phyloP scores from a whole-genome alignment of 2,888 invertebrate genomes.

The Lingula anatina region DNA sequence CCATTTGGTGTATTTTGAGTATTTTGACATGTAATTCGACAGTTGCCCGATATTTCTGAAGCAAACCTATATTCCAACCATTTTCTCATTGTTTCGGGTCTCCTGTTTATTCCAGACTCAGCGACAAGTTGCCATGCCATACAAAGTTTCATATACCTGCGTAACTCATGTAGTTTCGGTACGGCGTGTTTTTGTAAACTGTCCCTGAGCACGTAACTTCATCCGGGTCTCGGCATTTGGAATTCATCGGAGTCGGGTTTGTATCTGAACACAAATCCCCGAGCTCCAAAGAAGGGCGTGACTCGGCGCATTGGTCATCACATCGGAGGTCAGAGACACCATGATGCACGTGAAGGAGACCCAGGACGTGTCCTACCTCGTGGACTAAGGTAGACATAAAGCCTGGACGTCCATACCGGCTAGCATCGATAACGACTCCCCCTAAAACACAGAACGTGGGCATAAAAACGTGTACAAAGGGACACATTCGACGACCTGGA shows the following conservation, averaged over 20 bases:
- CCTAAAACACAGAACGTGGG: too few species aligned
- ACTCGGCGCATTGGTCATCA: constrained; percentile 37
- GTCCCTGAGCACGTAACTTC: constrained; percentile 20
- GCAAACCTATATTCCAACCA: too few species aligned
- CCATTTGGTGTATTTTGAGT: too few species aligned
- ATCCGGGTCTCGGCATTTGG: constrained; percentile 30
- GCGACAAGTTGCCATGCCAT: too few species aligned
- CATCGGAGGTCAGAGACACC: constrained; percentile 43
- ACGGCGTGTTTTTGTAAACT: constrained; percentile 32
- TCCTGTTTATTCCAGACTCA: too few species aligned
- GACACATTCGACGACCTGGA: too few species aligned
- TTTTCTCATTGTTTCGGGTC: too few species aligned
- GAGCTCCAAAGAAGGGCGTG: constrained; percentile 30
- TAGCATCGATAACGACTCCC: constrained; percentile 35
- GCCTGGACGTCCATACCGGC: constrained; percentile 27
- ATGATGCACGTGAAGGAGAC: constrained; percentile 48
- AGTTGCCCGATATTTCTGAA: too few species aligned
- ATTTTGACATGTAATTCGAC: too few species aligned
- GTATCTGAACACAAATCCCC: constrained; percentile 49
- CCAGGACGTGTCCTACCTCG: constrained; percentile 47
- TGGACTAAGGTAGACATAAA: constrained; percentile 36
- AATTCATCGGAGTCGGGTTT: constrained; percentile 34
- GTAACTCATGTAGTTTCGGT: constrained; percentile 45
- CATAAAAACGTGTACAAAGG: too few species aligned
- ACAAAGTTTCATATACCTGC: constrained; percentile 32